Evolutionary conservation across 2,797 vertebrate genomes (phyloP).

Genomic region (Sparus aurata): DNA sequence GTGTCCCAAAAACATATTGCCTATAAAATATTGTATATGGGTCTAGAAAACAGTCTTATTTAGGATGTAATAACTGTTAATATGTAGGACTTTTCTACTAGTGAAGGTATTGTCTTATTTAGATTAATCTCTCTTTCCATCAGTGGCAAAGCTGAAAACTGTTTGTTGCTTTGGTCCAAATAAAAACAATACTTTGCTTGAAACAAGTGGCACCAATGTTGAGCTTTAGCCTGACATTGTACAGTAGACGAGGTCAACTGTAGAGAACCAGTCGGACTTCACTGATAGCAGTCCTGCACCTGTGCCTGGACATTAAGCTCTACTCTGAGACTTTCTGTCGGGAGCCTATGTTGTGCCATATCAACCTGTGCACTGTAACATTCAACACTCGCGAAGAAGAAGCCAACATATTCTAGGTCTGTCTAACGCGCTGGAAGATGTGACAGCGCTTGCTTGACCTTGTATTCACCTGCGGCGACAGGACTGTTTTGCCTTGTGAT

Average conservation of each 20-base stretch:
- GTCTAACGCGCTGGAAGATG: slow-evolving; percentile 54
- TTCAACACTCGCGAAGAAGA: slow-evolving; percentile 62
- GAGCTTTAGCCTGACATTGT: slow-evolving; percentile 63
- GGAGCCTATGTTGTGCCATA: slow-evolving; percentile 71
- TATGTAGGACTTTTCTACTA: slow-evolving; percentile 82
- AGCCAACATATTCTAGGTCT: slow-evolving; percentile 66
- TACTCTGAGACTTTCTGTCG: slow-evolving; percentile 58
- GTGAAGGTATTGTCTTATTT: slow-evolving; percentile 78
- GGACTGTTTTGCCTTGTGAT: slow-evolving; percentile 85
- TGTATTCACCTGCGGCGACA: slow-evolving; percentile 70
- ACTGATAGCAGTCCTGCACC: slow-evolving; percentile 70
- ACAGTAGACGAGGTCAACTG: slow-evolving; percentile 57
- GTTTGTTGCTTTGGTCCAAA: slow-evolving; percentile 76
- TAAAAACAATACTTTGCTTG: slow-evolving; percentile 68
- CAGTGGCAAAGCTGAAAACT: slow-evolving; percentile 67
- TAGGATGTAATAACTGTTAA: slow-evolving; percentile 84
- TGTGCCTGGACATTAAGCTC: slow-evolving; percentile 73
- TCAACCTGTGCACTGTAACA: slow-evolving; percentile 77
- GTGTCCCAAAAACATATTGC: slow-evolving; percentile 76
- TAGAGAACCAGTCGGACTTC: slow-evolving; percentile 61
- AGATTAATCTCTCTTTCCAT: slow-evolving; percentile 71
- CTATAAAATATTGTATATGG: slow-evolving; percentile 81
- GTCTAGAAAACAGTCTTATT: slow-evolving; percentile 80
- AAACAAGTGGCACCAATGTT: slow-evolving; percentile 66
- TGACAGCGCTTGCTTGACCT: slow-evolving; percentile 60